Base-by-base conservation (phyloP, 2,888 invertebrate species). In the Eupithecia tripunctaria region DNA sequence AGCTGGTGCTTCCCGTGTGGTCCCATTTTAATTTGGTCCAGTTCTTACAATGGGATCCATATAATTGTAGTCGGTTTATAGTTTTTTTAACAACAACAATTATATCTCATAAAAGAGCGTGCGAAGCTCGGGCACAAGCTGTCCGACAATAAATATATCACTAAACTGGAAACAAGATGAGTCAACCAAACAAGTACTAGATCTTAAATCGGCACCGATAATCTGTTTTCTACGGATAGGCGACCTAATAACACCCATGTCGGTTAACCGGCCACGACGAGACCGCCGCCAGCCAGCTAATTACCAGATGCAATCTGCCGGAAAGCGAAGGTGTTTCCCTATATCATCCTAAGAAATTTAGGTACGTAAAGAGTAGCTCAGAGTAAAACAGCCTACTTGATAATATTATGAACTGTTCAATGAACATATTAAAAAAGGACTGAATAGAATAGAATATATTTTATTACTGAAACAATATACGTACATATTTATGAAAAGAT, bases 301-400 rank as follows among this genome's bases (percentile, higher is more conserved):
- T 86, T 87, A 82, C 78, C 21, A 64, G 64, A 82, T 80, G 77
- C 79, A 82, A 81, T 85, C 81, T 82, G 80, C 79, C 78, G 82
- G 83, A 82, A 81, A 80, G 80, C 78, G 78, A 83, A 78, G 86
- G 67, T 70, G 81, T 84, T 90, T 89, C 84, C 89, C 89, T 80
- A 81, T 60, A 21, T 79, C 84, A 64, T 80, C 79, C 67, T 74
- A 80, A 77, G 78, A 75, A 74, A 79, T 15, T 3, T 32, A 32
- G 15, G 14, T 41, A 32, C 36, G 10, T 36, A 36, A 36, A 36
- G 2, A 32, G 36, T 36, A 5, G 2, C 1, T 36, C n/a, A n/a
- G n/a, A n/a, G n/a, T n/a, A n/a, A n/a, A n/a, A n/a, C n/a, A n/a
- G n/a, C n/a, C n/a, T n/a, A n/a, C n/a, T n/a, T n/a, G n/a, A n/a